Base-by-base conservation (phyloP, 2,888 invertebrate species). In the Spisula solida region DNA sequence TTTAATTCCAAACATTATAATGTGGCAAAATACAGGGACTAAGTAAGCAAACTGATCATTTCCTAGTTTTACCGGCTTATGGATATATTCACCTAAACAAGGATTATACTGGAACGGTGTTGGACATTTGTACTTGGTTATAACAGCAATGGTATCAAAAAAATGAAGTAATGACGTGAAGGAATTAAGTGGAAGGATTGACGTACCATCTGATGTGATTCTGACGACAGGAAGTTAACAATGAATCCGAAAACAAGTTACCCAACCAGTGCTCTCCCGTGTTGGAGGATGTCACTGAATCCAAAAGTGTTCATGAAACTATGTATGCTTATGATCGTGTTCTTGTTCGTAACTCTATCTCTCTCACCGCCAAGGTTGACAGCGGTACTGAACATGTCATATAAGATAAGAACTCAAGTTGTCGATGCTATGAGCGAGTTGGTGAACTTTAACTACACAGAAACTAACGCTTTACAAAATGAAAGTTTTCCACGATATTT, bases 331-430 rank as follows among this genome's bases (percentile, higher is more conserved):
- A 0, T 75, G 29, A 14, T 31, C 0, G 0, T 85, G 6, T 85
- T 48, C 20, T 78, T 85, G 8, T 41, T 48, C n/a, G 10, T 51
- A 31, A 79, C 41, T 51, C 12, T 85, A 31, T 41, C 79, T 10
- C 18, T 29, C 4, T 51, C 85, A 20, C 34, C 85, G 8, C 34
- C 85, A 41, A 34, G 18, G 41, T 14, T 85, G 41, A 55, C 55
- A 10, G 31, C n/a, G 0, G 55, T 79, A 14, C n/a, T 79, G 8
- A 78, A 55, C 25, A 20, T 85, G 34, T 79, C 85, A 29, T 48
- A 48, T 4, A 78, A 79, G 55, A 85, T 85, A 55, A 78, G 29
- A 56, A 56, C 79, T 25, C 31, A 79, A 56, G 41, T 85, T 12
- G 18, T 41, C 0, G 79, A 85, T 8, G 18, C 31, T 12, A 34